Conservation (phyloP, 92 coral and sea anemone genomes). For the Montipora capitata region DNA sequence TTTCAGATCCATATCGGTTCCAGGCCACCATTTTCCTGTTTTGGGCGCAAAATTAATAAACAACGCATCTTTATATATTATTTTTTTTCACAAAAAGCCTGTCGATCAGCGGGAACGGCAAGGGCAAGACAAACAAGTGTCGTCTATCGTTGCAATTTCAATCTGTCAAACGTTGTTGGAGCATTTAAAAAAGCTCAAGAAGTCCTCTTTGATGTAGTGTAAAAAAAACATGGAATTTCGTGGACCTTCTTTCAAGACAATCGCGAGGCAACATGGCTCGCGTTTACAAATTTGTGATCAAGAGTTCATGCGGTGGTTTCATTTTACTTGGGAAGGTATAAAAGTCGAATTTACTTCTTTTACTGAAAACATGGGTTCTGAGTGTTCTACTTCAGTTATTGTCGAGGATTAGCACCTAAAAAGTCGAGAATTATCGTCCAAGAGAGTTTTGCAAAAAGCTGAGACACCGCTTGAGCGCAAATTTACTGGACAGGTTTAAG, state of each 20-base stretch:
- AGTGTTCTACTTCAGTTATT: too few relatives aligned
- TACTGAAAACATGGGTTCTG: too few relatives aligned
- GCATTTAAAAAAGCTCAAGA: not conserved
- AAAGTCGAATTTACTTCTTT: too few relatives aligned
- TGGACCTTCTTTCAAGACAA: not conserved
- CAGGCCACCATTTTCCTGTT: not conserved
- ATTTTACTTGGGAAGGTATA: conserved; percentile 48
- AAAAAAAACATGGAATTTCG: not conserved
- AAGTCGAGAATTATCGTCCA: too few relatives aligned
- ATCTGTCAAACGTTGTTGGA: not conserved
- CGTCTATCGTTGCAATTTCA: not conserved
- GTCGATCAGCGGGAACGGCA: not conserved
- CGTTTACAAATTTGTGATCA: conserved; percentile 8
- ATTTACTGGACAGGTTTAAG: too few relatives aligned
- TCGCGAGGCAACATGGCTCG: conserved; percentile 3
- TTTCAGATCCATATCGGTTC: too few relatives aligned
- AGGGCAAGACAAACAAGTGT: not conserved
- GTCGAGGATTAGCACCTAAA: too few relatives aligned
- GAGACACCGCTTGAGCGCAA: too few relatives aligned
- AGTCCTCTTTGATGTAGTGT: not conserved
- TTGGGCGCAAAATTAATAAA: not conserved
- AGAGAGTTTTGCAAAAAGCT: too few relatives aligned
- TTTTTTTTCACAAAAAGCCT: not conserved
- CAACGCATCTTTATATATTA: too few relatives aligned
- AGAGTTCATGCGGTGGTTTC: conserved; percentile 45